Evolutionary conservation across 2,888 invertebrate genomes (phyloP).

Genomic region (Schizotus pectinicornis): DNA sequence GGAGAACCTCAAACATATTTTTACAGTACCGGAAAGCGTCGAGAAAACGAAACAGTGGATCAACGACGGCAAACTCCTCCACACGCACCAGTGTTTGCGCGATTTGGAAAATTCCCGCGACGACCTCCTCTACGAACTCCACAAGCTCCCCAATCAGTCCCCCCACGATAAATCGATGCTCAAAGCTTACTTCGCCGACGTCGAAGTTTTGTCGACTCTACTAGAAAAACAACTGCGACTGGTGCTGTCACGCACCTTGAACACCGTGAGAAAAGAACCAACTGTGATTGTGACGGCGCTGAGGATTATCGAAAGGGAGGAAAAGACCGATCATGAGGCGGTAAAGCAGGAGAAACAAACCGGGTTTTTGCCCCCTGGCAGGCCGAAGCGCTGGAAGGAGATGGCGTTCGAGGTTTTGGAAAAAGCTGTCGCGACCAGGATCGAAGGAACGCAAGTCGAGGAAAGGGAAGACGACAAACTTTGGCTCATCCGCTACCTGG

Average conservation of each 20-base stretch:
- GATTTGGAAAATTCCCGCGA: constrained; percentile 97
- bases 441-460: constrained; percentile 95
- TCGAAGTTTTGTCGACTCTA: constrained; percentile 85
- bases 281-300: constrained; percentile 95
- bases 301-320: constrained; percentile 95
- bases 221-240: constrained; percentile 92
- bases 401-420: constrained; percentile 85
- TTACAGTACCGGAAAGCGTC: constrained; percentile 96
- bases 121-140: constrained; percentile 92
- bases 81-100: constrained; percentile 93
- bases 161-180: constrained; percentile 90
- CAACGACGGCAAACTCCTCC: constrained; percentile 90
- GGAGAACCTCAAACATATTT: constrained; percentile 97
- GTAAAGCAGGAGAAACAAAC: constrained; percentile 77
- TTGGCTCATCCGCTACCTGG: constrained; percentile 95
- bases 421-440: constrained; percentile 79
- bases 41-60: constrained; percentile 94
- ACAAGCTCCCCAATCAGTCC: constrained; percentile 90
- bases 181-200: constrained; percentile 95
- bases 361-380: constrained; percentile 91
- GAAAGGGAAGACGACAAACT: constrained; percentile 89
- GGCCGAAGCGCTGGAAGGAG: constrained; percentile 90
- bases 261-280: constrained; percentile 93
- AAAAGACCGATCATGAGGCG: constrained; percentile 90
- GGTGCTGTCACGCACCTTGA: constrained; percentile 86